phyloP scores from a whole-genome alignment of 1,140 invertebrate species.

The Drosophila ogumai region DNA sequence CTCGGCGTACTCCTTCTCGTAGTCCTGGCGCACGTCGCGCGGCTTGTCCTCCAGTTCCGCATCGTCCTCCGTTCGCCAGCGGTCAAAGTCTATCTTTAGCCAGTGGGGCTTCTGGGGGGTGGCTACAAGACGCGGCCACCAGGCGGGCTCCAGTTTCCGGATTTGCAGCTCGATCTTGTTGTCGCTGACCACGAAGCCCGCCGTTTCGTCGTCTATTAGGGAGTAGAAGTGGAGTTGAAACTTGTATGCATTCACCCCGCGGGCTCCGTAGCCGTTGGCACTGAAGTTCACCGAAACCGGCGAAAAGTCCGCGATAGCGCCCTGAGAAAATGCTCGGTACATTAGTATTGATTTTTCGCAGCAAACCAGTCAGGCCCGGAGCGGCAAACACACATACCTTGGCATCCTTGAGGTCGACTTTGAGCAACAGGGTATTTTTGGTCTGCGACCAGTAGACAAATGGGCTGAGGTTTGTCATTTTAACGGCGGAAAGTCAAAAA shows the following conservation, averaged over 20 bases:
- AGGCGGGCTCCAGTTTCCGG: constrained; percentile 89
- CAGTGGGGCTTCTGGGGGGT: constrained; percentile 93
- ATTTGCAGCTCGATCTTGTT: constrained; percentile 92
- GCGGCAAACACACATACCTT: constrained; percentile 41
- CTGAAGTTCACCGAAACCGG: constrained; percentile 87
- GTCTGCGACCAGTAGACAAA: constrained; percentile 98
- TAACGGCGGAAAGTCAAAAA: constrained; percentile 23
- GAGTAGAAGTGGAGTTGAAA: constrained; percentile 91
- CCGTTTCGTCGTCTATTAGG: constrained; percentile 89
- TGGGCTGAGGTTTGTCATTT: constrained; percentile 87
- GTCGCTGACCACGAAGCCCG: constrained; percentile 87
- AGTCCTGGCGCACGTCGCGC: constrained; percentile 90
- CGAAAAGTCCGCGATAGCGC: constrained; percentile 85
- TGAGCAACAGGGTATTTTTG: constrained; percentile 90
- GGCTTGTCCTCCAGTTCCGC: constrained; percentile 88
- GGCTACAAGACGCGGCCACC: constrained; percentile 93
- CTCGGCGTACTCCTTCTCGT: constrained; percentile 91
- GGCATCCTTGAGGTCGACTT: constrained; percentile 93
- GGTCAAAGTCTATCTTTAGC: constrained; percentile 96
- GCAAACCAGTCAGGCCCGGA: not conserved
- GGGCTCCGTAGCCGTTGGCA: constrained; percentile 89
- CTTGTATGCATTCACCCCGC: constrained; percentile 89
- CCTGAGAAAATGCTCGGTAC: constrained; percentile 30
- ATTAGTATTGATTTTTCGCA: constrained; percentile 69
- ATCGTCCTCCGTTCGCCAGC: constrained; percentile 90